Percentiles rank a stretch among this genome's conserved stretches.
phyloP scores from a whole-genome alignment of 2,113 vertebrate genomes.

The Rissa tridactyla region DNA sequence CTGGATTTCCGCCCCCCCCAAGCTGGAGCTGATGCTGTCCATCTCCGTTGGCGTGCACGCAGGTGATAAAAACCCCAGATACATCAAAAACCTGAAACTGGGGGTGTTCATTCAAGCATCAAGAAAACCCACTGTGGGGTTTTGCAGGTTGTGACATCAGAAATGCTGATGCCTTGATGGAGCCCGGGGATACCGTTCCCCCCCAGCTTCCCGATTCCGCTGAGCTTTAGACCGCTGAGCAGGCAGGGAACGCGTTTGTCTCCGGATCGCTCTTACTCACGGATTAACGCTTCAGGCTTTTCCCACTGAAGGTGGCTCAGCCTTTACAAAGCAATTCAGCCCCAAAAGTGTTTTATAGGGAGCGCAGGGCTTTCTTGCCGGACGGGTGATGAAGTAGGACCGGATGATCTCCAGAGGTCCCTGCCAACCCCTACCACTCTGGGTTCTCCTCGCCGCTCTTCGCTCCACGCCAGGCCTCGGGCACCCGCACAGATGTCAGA shows the following conservation, averaged over 20 bases:
- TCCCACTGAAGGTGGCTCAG: not conserved
- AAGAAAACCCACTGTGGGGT: not conserved
- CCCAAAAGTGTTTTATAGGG: not conserved
- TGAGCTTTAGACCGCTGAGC: rapidly evolving
- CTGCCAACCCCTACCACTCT: too few relatives aligned
- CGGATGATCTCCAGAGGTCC: too few relatives aligned
- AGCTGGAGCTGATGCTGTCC: too few relatives aligned
- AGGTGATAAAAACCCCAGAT: not conserved
- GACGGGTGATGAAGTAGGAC: too few relatives aligned
- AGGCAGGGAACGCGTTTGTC: not conserved
- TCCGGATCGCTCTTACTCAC: not conserved
- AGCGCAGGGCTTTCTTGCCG: not conserved
- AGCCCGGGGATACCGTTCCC: not conserved
- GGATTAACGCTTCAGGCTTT: not conserved
- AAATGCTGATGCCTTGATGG: rapidly evolving
- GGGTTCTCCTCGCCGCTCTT: not conserved
- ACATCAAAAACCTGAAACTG: not conserved
- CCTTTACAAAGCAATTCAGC: not conserved
- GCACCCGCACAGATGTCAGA: not conserved
- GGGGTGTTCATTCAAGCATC: not conserved
- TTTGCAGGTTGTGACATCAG: not conserved
- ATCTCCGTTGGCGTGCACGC: not conserved
- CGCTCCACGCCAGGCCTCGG: too few relatives aligned
- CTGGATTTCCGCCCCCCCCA: not conserved
- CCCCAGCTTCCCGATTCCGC: not conserved